Base-by-base conservation (phyloP, 1,140 invertebrate genomes). In the Aphelenchoides besseyi region DNA sequence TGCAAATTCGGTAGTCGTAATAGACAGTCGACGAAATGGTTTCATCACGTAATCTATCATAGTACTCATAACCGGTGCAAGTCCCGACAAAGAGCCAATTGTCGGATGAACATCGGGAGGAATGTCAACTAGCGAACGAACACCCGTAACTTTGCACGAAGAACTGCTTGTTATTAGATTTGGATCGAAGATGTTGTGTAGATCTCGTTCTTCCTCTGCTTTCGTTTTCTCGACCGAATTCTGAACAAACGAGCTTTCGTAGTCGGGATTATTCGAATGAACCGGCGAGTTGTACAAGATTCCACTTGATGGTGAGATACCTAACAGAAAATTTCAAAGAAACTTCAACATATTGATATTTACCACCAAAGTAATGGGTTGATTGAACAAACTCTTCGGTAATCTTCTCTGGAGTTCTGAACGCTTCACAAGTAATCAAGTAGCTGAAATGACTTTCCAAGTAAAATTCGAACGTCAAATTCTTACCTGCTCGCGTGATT, bases 401-500 rank as follows among this genome's bases (percentile, higher is more conserved):
- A 32, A 77, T 72, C 32, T 84, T 68, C 52, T 82, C 81, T 30
- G 82, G 81, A 8, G 82, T 83, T 26, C 82, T 76, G 52, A 83
- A 83, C 32, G 83, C 82, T 72, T 83, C 82, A 70, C 82, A 84
- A 82, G 84, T 83, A 8, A 83, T 83, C 81, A 83, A 81, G 68
- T 80, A 83, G n/a, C 75, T 79, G 16, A 69, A 77, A 0, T n/a
- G n/a, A n/a, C n/a, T n/a, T n/a, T n/a, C n/a, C n/a, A n/a, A n/a
- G n/a, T n/a, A n/a, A n/a, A n/a, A n/a, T n/a, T n/a, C n/a, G n/a
- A n/a, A n/a, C n/a, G n/a, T n/a, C n/a, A n/a, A n/a, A n/a, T n/a
- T n/a, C n/a, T n/a, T n/a, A n/a, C n/a, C n/a, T n/a, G n/a, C n/a
- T n/a, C n/a, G 82, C 82, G 64, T 83, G 82, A 69, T 83, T 83